Evolutionary conservation across 2,797 vertebrate genomes (phyloP).

Genomic region (Enteromius fasciolatus): DNA sequence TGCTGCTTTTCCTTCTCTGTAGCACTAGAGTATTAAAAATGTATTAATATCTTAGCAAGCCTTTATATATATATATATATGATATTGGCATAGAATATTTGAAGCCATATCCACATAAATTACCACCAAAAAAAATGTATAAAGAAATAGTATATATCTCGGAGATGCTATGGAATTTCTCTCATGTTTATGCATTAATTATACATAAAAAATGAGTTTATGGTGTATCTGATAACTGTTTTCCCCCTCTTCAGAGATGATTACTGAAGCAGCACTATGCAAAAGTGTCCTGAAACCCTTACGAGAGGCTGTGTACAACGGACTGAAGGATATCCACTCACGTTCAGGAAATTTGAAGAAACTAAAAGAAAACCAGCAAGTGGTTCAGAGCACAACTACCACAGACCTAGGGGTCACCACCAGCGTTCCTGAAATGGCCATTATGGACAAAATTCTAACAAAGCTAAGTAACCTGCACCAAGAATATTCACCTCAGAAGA

Average conservation of each 20-base stretch:
- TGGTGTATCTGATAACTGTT: constrained; percentile 23
- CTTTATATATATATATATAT: not conserved
- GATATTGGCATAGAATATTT: constrained; percentile 16
- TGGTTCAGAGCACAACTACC: constrained; percentile 88
- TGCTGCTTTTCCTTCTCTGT: constrained; percentile 16
- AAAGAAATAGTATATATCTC: not conserved
- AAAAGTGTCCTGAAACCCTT: constrained; percentile 95
- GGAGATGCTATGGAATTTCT: not conserved
- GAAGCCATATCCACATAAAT: not conserved
- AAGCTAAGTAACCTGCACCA: constrained; percentile 88
- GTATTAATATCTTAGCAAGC: constrained; percentile 3
- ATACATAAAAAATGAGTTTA: not conserved
- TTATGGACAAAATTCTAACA: constrained; percentile 92
- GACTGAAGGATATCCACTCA: constrained; percentile 84
- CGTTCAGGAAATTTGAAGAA: constrained; percentile 79
- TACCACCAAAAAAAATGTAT: constrained; percentile 8
- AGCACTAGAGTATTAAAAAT: constrained; percentile 24
- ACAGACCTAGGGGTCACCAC: constrained; percentile 92
- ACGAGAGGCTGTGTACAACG: constrained; percentile 83
- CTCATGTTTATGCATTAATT: not conserved
- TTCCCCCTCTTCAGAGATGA: constrained; percentile 78
- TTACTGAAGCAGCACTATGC: constrained; percentile 89
- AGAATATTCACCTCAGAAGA: constrained; percentile 95
- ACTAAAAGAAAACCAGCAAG: constrained; percentile 88
- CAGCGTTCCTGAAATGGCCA: constrained; percentile 85